Evolutionary conservation across 2,888 invertebrate species (phyloP).

Genomic region (Megaustenia siamemsis): DNA sequence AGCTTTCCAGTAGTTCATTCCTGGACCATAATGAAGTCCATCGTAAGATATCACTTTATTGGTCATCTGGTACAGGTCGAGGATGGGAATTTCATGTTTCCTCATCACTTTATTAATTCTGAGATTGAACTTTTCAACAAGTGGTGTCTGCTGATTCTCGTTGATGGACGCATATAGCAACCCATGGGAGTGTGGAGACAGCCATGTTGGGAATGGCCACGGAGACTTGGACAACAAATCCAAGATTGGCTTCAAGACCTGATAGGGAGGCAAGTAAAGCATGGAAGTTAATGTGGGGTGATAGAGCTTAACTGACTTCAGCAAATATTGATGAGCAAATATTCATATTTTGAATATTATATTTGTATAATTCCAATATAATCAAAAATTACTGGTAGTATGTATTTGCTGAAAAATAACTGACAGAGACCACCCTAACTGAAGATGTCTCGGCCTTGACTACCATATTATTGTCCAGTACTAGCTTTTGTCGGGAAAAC

Average conservation of each 20-base stretch:
- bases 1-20: conserved; percentile 55
- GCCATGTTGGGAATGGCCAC: conserved; percentile 54
- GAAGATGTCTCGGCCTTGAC: no score
- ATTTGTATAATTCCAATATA: no score
- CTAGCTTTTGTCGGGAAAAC: no score
- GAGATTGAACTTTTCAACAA: conserved; percentile 39
- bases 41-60: conserved; percentile 55
- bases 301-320: no score
- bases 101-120: conserved; percentile 30
- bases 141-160: not conserved
- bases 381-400: no score
- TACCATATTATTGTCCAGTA: no score
- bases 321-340: no score
- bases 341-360: no score
- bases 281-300: no score
- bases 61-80: conserved; percentile 56
- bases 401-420: no score
- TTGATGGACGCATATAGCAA: conserved; percentile 47
- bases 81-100: conserved; percentile 45
- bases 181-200: conserved; percentile 54
- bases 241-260: not conserved
- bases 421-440: no score
- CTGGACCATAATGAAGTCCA: conserved; percentile 56
- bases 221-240: not conserved
- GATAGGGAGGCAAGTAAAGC: no score